Percentiles rank a stretch among this genome's conserved stretches.
phyloP scores from a whole-genome alignment of 2,113 vertebrate genomes.

The Bos taurus region DNA sequence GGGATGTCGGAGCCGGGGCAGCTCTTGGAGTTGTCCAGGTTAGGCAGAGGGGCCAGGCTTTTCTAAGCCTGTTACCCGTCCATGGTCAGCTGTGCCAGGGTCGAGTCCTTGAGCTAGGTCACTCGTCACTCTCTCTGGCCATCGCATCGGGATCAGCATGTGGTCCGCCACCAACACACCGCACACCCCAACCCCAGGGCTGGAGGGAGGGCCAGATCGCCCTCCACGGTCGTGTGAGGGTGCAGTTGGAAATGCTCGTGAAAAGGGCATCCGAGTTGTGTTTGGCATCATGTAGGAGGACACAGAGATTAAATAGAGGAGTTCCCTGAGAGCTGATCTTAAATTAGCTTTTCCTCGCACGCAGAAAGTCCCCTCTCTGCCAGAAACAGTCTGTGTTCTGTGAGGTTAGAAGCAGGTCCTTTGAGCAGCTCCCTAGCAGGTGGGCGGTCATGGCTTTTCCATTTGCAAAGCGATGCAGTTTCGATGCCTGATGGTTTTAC shows the following conservation, averaged over 20 bases:
- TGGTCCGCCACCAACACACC: neutral
- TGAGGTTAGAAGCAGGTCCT: neutral
- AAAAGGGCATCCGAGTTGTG: neutral
- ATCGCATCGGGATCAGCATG: accelerated
- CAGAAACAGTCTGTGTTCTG: neutral
- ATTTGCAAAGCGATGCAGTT: neutral
- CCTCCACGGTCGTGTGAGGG: accelerated
- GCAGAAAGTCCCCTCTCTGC: neutral
- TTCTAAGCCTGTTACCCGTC: accelerated
- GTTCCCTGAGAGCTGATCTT: neutral
- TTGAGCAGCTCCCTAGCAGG: neutral
- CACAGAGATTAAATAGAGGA: neutral
- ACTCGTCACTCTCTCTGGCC: neutral
- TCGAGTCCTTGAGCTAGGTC: accelerated
- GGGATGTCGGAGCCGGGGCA: accelerated
- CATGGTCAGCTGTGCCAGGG: too few relatives aligned
- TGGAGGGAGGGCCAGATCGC: neutral
- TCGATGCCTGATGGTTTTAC: neutral
- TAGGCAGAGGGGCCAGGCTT: neutral
- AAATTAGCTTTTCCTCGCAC: neutral
- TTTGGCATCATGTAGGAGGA: too few relatives aligned
- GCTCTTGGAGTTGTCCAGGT: neutral
- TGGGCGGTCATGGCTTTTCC: neutral
- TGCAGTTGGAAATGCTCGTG: accelerated
- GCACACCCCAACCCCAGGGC: neutral